phyloP scores from a whole-genome alignment of 2,888 invertebrate species.

The Achlya flavicornis region DNA sequence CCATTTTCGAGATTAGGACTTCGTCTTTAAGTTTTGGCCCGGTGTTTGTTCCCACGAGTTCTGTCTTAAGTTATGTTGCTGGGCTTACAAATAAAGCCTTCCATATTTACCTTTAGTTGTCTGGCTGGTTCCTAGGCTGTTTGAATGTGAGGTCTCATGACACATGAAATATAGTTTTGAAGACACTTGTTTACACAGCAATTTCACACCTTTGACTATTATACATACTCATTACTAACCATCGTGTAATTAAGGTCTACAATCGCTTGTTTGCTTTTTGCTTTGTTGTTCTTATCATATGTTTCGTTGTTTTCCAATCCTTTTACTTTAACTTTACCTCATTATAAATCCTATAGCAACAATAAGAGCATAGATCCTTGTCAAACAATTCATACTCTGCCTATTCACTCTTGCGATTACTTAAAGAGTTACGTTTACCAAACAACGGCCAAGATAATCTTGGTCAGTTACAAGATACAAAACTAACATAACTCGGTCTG shows the following conservation, averaged over 20 bases:
- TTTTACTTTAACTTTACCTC: too few relatives aligned
- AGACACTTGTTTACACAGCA: neutral
- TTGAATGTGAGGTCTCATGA: neutral
- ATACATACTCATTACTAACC: too few relatives aligned
- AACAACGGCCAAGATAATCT: slow-evolving; percentile 1
- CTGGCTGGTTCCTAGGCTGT: neutral
- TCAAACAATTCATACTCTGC: neutral
- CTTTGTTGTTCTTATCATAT: too few relatives aligned
- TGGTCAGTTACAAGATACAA: slow-evolving; percentile 15
- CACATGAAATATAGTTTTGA: neutral
- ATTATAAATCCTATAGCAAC: too few relatives aligned
- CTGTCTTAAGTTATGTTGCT: neutral
- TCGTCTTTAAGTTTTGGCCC: slow-evolving; percentile 13
- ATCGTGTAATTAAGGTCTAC: too few relatives aligned
- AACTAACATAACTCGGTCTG: slow-evolving; percentile 16
- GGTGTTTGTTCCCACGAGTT: slow-evolving; percentile 9
- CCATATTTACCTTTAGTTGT: slow-evolving; percentile 1
- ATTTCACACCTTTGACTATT: neutral
- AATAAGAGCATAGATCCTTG: too few relatives aligned
- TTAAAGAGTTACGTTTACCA: slow-evolving; percentile 6
- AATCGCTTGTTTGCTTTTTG: too few relatives aligned
- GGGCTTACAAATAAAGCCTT: neutral
- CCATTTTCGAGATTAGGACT: slow-evolving; percentile 31
- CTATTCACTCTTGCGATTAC: neutral
- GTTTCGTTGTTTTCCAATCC: too few relatives aligned